Percentiles rank a stretch among this genome's conserved stretches.
phyloP scores from a whole-genome alignment of 2,113 vertebrate species.

The Etheostoma spectabile region DNA sequence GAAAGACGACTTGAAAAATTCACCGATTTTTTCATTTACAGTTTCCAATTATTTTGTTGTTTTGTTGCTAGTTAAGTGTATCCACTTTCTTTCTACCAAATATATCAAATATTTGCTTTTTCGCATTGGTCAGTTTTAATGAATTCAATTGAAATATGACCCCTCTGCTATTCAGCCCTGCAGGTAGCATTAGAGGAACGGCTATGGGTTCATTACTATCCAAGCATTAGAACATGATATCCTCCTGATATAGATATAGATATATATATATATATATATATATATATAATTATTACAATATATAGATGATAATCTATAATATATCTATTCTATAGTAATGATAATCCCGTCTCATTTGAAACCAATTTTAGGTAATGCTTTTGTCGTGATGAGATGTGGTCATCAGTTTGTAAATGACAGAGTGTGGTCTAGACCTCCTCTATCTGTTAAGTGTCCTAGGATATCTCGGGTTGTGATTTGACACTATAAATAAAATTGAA shows the following conservation, averaged over 20 bases:
- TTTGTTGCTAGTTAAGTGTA: not conserved
- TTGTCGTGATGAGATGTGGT: not conserved
- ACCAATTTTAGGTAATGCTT: not conserved
- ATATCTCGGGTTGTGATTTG: too few relatives aligned
- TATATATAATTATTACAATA: too few relatives aligned
- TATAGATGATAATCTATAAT: too few relatives aligned
- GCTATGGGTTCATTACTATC: not conserved
- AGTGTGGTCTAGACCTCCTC: too few relatives aligned
- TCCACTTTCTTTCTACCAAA: not conserved
- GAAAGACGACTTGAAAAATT: too few relatives aligned
- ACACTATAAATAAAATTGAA: too few relatives aligned
- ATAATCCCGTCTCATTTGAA: too few relatives aligned
- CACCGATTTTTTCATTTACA: not conserved
- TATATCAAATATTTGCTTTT: not conserved
- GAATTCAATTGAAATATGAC: not conserved
- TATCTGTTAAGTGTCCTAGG: too few relatives aligned
- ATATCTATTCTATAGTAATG: too few relatives aligned
- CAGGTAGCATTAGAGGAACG: not conserved
- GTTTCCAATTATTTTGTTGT: not conserved
- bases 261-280: too few relatives aligned
- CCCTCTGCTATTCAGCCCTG: not conserved
- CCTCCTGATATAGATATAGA: too few relatives aligned
- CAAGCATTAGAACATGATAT: not conserved
- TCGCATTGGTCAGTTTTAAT: not conserved
- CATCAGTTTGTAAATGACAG: too few relatives aligned